Conservation (phyloP, 2,113 vertebrate genomes). For the Plecotus auritus region DNA sequence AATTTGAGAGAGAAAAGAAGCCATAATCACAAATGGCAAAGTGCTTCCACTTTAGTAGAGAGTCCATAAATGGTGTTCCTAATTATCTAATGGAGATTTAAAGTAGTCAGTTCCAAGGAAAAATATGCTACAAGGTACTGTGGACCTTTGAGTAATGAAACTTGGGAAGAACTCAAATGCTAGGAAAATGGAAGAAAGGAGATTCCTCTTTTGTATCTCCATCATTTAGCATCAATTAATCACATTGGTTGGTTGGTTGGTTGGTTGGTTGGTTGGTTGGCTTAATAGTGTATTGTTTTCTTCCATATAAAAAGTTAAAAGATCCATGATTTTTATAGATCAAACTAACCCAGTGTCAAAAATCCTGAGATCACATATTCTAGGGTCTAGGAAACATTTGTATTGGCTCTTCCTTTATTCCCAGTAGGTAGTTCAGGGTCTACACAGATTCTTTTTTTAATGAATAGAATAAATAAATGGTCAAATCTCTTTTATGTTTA, state of each 20-base stretch:
- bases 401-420: background rate
- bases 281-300: background rate
- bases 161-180: background rate
- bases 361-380: background rate
- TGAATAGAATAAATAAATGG: background rate
- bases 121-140: background rate
- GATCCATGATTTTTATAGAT: background rate
- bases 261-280: background rate
- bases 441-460: background rate
- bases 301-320: background rate
- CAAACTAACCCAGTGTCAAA: background rate
- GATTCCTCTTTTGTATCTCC: background rate
- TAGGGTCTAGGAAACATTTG: background rate
- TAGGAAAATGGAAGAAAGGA: background rate
- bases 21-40: conserved; percentile 4
- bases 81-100: background rate
- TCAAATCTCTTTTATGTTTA: background rate
- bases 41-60: background rate
- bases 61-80: background rate
- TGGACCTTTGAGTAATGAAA: background rate
- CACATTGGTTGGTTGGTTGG: background rate
- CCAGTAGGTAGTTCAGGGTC: background rate
- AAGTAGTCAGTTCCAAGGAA: background rate
- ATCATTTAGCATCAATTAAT: background rate
- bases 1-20: background rate